Evolutionary conservation across 2,888 invertebrate genomes (phyloP).

Genomic region (Zhuqinia jingwanae): DNA sequence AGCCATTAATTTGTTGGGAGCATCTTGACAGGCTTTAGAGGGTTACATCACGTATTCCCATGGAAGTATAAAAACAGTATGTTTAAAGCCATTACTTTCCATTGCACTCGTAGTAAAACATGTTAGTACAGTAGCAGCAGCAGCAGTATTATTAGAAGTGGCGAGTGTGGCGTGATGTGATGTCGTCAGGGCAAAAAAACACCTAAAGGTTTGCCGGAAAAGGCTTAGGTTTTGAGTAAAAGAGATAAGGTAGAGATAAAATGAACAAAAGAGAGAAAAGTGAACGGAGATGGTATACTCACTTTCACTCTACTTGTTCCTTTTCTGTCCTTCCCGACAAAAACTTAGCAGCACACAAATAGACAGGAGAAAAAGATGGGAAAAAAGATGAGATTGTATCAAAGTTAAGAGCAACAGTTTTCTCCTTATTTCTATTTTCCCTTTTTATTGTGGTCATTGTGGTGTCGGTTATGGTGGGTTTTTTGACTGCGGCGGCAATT

Average conservation of each 20-base stretch:
- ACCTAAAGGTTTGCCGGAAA: too few species aligned
- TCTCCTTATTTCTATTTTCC: not conserved
- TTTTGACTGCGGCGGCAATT: not conserved
- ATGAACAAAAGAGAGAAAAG: too few species aligned
- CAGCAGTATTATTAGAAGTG: not conserved
- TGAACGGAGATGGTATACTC: not conserved
- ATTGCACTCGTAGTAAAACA: not conserved
- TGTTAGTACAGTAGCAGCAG: not conserved
- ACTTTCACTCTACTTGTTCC: conserved; percentile 9
- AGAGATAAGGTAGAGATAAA: too few species aligned
- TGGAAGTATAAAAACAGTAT: not conserved
- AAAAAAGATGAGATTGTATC: conserved; percentile 12
- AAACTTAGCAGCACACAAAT: not conserved
- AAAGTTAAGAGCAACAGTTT: conserved; percentile 20
- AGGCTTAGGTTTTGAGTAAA: too few species aligned
- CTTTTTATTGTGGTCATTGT: not conserved
- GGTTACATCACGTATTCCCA: not conserved
- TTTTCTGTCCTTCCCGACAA: not conserved
- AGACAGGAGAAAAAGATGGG: not conserved
- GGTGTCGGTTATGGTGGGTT: not conserved
- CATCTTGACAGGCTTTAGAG: not conserved
- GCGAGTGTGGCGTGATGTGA: not conserved
- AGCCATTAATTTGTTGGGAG: conserved; percentile 21
- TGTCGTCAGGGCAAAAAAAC: conserved; percentile 22
- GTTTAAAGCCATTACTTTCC: too few species aligned